Base-by-base conservation (phyloP, 1,140 invertebrate genomes). In the Homalodisca vitripennis region DNA sequence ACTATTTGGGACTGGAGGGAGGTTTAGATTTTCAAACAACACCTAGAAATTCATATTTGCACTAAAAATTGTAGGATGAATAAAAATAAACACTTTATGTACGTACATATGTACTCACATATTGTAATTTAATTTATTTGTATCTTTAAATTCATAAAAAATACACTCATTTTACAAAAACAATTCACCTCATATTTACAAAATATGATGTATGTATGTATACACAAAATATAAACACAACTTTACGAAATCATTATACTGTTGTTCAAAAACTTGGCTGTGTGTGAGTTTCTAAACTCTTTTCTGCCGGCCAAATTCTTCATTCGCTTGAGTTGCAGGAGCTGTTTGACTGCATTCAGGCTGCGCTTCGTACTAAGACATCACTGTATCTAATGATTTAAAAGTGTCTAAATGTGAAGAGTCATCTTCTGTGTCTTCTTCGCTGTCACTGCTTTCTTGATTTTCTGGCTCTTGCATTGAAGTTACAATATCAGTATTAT, bases 1-100 rank as follows among this genome's bases (percentile, higher is more conserved):
- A 65, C 31, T 10, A 51, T 20, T 65, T 34, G 27, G 10, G 27
- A 41, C 22, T 41, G 63, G 14, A 65, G 27, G 32, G 12, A 13
- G n/a, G 48, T 14, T 51, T 51, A 51, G 48, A 51, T 51, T 51
- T 51, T 51, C n/a, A 51, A 51, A 10, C 48, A 51, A 20, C 17
- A 51, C n/a, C 48, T 51, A 51, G 6, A 51, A 51, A 51, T 51
- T 3, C 48, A 14, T 51, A 6, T 10, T 51, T 10, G 22, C 3
- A 51, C n/a, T 20, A 14, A 51, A 20, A 51, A 51, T 41, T 51
- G 22, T n/a, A 22, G 48, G 14, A 14, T 51, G 22, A 14, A 51
- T n/a, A n/a, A n/a, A n/a, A n/a, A n/a, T n/a, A n/a, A n/a, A n/a
- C n/a, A n/a, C n/a, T n/a, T n/a, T n/a, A 22, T 41, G 17, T 12